Conservation (phyloP, 2,113 vertebrate genomes). For the Brevimyrus niger region DNA sequence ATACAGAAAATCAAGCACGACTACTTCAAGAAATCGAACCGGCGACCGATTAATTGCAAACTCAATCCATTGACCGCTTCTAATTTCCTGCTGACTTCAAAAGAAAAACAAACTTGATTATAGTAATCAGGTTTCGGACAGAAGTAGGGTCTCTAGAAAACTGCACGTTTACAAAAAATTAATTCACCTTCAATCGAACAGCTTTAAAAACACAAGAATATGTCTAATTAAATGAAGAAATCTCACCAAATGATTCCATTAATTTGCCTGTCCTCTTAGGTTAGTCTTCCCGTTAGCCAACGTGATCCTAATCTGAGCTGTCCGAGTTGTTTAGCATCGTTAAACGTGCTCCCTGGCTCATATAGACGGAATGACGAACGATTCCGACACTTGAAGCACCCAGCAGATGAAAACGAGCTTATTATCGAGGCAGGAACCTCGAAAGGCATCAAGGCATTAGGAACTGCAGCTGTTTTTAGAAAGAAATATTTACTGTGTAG, state of each 20-base stretch:
- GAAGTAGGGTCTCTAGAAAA: neutral
- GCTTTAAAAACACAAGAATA: neutral
- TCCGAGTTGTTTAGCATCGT: neutral
- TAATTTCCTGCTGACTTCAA: neutral
- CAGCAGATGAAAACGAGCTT: neutral
- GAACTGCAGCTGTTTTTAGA: neutral
- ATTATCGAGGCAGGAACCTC: neutral
- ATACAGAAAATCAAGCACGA: neutral
- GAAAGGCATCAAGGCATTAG: neutral
- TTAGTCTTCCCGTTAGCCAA: neutral
- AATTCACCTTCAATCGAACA: neutral
- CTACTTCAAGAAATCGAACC: neutral
- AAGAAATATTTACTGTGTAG: constrained; percentile 3
- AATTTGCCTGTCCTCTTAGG: neutral
- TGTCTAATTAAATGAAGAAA: neutral
- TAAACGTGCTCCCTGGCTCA: neutral
- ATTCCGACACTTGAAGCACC: neutral
- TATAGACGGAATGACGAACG: neutral
- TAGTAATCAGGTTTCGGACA: neutral
- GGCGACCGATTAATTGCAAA: neutral
- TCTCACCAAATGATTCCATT: neutral
- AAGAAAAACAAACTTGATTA: neutral
- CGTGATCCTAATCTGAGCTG: neutral
- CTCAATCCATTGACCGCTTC: neutral
- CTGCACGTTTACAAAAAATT: neutral